Conservation (phyloP, 2,113 vertebrate species). For the Stomatorhinus ivindoensis region DNA sequence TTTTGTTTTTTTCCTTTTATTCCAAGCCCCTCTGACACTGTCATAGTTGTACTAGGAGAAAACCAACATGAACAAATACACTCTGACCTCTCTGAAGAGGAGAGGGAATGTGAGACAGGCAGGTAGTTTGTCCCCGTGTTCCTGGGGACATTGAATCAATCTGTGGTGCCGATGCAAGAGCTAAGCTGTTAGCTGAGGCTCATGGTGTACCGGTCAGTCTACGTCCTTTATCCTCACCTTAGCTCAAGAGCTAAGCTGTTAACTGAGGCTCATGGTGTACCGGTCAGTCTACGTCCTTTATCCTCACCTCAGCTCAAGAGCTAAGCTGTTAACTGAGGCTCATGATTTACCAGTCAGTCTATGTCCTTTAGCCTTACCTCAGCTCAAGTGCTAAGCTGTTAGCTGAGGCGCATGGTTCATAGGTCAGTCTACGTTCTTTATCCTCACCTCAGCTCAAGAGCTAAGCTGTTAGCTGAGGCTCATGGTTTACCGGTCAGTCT, state of each 20-base stretch:
- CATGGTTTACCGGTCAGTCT: not conserved
- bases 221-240: not conserved
- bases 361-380: not conserved
- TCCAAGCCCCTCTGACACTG: not conserved
- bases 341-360: not conserved
- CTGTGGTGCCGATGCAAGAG: not conserved
- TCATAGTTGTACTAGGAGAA: not conserved
- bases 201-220: not conserved
- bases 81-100: not conserved
- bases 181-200: not conserved
- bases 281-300: not conserved
- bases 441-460: not conserved
- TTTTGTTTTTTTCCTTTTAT: not conserved
- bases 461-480: not conserved
- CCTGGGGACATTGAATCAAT: not conserved
- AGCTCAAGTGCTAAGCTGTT: not conserved
- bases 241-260: not conserved
- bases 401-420: not conserved
- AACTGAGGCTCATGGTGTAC: not conserved
- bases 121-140: not conserved
- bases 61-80: not conserved
- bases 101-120: not conserved
- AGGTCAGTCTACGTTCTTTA: not conserved
- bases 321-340: not conserved
- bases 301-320: not conserved